Percentiles rank a stretch among this genome's conserved stretches.
Conservation (phyloP, 2,797 vertebrate genomes). For the Eutrigla gurnardus region DNA sequence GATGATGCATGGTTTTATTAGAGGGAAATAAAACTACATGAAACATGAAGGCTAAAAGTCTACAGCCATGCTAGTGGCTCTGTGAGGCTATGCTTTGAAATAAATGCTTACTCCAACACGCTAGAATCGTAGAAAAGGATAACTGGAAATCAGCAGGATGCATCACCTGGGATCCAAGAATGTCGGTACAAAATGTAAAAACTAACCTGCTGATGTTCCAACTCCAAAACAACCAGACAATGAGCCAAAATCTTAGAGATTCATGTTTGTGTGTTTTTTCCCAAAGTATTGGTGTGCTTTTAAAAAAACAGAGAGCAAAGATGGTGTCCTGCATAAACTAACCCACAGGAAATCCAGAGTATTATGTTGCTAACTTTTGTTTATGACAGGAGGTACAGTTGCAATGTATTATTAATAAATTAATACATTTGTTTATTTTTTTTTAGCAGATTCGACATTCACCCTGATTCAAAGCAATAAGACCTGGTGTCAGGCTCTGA, state of each 20-base stretch:
- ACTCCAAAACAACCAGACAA: background rate
- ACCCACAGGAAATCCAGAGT: background rate
- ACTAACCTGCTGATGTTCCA: background rate
- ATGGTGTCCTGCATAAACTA: background rate
- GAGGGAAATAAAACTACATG: background rate
- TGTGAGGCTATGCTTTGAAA: background rate
- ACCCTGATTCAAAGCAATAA: rapidly evolving
- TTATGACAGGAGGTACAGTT: background rate
- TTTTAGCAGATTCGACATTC: conserved; percentile 10
- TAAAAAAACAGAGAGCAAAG: background rate
- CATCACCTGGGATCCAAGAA: background rate
- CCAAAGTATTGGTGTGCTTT: background rate
- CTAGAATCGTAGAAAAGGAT: background rate
- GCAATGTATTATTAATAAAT: background rate
- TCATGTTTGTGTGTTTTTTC: background rate
- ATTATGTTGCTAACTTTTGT: background rate
- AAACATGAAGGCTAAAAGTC: background rate
- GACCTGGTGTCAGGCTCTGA: conserved; percentile 70
- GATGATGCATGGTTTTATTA: background rate
- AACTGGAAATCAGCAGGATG: background rate
- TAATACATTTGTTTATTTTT: background rate
- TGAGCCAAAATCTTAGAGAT: background rate
- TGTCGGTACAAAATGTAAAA: background rate
- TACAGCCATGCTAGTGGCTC: background rate
- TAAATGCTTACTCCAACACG: background rate